Evolutionary conservation across 2,888 invertebrate species (phyloP).

Genomic region (Zootermopsis nevadensis): DNA sequence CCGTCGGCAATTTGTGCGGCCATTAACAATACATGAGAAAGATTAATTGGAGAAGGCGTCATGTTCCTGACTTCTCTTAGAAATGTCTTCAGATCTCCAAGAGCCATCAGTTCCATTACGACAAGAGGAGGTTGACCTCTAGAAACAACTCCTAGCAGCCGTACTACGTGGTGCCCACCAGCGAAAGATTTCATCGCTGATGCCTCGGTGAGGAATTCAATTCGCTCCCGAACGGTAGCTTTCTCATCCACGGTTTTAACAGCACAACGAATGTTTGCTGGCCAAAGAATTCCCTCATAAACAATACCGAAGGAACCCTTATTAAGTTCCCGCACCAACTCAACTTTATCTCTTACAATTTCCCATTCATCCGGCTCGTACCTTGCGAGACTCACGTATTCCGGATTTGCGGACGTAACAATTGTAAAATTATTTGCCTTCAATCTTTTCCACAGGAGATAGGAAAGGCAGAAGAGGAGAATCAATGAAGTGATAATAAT

Average conservation of each 20-base stretch:
- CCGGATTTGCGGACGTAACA: constrained; percentile 73
- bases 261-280: constrained; percentile 65
- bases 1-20: constrained; percentile 81
- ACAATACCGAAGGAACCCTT: constrained; percentile 82
- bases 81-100: constrained; percentile 77
- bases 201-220: constrained; percentile 77
- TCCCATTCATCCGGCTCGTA: constrained; percentile 81
- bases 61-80: constrained; percentile 69
- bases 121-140: constrained; percentile 75
- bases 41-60: constrained; percentile 59
- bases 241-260: constrained; percentile 73
- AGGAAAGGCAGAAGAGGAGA: neutral
- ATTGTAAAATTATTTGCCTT: constrained; percentile 55
- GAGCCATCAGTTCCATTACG: constrained; percentile 83
- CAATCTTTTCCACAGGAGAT: neutral
- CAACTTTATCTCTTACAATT: constrained; percentile 70
- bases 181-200: constrained; percentile 78
- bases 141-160: constrained; percentile 78
- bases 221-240: constrained; percentile 68
- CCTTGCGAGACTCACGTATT: constrained; percentile 59
- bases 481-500: neutral
- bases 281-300: constrained; percentile 69
- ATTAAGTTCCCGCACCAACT: constrained; percentile 70
- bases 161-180: constrained; percentile 75
- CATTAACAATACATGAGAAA: constrained; percentile 64